Evolutionary conservation across 2,888 invertebrate species (phyloP), one percentile per base, ranked within the genome.

Genomic region (Drosophila macrothrix): DNA sequence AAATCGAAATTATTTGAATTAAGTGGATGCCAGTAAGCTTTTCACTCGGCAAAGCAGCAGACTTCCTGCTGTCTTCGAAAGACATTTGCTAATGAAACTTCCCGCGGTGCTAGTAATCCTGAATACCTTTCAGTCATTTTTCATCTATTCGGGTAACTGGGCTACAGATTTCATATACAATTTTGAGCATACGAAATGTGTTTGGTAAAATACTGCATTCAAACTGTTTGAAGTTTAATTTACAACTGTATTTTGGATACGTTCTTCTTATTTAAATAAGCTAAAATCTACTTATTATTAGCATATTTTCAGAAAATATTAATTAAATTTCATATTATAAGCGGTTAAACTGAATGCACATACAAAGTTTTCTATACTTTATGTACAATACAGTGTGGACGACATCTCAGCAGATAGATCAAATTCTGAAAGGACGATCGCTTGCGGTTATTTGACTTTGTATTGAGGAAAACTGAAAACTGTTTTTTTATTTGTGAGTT

Each of bases 1-100:
- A 86, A 86, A 86, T 90, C 69, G 85, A 84, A 88, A 90, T 83
- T 76, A 75, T 82, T 78, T 73, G 72, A 65, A 85, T 73, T 85
- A 78, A 84, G 77, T 68, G 73, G 54, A 76, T 49, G 72, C 78
- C 65, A 83, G 76, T 73, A 75, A 80, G 43, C 63, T 63, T 50
- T 54, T 58, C 29, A 33, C 41, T 14, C n/a, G 35, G 4, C 50
- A 56, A 49, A 7, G 19, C 29, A 4, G 14, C 41, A 31, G 10
- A 10, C 25, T 62, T 39, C 55, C 28, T 29, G 28, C 16, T 6
- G 10, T 3, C 29, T 53, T 6, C 35, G 29, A 37, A 61, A 16
- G 14, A 31, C 22, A 2, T 19, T 39, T 28, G 6, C 9, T 16
- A 46, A 28, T 16, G n/a, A 9, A 60, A 16, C 12, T 25, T 25